Percentiles rank a stretch among this genome's conserved stretches.
Evolutionary conservation across 1,140 invertebrate species (phyloP).

Genomic region (Hypothenemus hampei): DNA sequence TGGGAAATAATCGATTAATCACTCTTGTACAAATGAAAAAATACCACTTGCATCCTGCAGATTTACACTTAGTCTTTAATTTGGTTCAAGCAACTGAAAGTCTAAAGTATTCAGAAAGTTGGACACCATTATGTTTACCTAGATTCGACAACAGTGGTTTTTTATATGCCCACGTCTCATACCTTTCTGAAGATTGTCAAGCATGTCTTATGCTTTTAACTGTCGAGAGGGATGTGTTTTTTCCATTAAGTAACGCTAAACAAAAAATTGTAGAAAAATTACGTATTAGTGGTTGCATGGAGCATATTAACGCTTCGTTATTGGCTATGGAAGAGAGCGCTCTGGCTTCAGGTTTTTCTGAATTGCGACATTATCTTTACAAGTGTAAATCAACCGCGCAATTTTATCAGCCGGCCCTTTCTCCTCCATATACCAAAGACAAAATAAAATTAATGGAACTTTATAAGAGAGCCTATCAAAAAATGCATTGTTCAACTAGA

Average conservation of each 20-base stretch:
- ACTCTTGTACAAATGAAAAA: constrained; percentile 93
- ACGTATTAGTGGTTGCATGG: constrained; percentile 64
- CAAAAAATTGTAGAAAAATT: constrained; percentile 83
- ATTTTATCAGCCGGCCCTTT: constrained; percentile 75
- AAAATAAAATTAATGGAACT: constrained; percentile 59
- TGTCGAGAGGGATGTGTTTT: constrained; percentile 87
- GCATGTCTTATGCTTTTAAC: constrained; percentile 87
- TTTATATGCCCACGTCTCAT: constrained; percentile 91
- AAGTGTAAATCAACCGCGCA: constrained; percentile 89
- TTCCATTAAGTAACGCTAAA: constrained; percentile 85
- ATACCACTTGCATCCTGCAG: constrained; percentile 86
- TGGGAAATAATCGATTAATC: constrained; percentile 87
- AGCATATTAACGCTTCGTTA: constrained; percentile 82
- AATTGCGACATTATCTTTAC: constrained; percentile 90
- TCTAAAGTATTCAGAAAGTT: constrained; percentile 91
- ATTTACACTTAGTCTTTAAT: constrained; percentile 91
- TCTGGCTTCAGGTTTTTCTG: constrained; percentile 69
- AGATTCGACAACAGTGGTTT: constrained; percentile 91
- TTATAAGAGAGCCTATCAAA: constrained; percentile 72
- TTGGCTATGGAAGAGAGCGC: constrained; percentile 59
- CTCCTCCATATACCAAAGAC: constrained; percentile 64
- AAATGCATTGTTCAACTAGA: constrained; percentile 71
- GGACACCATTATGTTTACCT: constrained; percentile 93
- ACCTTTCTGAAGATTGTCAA: constrained; percentile 87
- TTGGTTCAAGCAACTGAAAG: constrained; percentile 89